phyloP scores from a whole-genome alignment of 1,140 invertebrate species.

The Bombus picipes region DNA sequence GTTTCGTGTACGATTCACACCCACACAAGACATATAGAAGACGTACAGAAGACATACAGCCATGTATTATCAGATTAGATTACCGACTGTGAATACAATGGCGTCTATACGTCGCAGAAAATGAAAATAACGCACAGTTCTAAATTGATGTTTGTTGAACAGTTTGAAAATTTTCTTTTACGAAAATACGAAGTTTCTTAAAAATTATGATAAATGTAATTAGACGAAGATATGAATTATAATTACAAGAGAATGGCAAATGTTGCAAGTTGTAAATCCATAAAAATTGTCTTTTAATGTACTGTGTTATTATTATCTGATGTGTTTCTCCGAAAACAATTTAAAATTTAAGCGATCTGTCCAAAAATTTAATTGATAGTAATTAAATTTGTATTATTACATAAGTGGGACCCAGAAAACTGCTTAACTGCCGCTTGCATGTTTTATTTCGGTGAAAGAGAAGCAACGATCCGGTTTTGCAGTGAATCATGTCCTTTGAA shows the following conservation, averaged over 20 bases:
- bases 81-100: constrained; percentile 69
- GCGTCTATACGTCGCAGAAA: constrained; percentile 67
- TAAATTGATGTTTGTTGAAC: constrained; percentile 8
- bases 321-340: no score
- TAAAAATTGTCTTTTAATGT: neutral
- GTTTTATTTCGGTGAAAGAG: neutral
- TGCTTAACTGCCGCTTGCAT: neutral
- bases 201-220: neutral
- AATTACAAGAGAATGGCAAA: neutral
- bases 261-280: neutral
- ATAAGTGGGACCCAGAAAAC: no score
- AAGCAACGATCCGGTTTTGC: no score
- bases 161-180: neutral
- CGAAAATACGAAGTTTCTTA: neutral
- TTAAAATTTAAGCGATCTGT: no score
- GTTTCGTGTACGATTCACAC: constrained; percentile 19
- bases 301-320: no score
- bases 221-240: no score
- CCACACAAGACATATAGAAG: constrained; percentile 1
- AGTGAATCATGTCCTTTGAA: constrained; percentile 28
- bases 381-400: no score
- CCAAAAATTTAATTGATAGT: no score
- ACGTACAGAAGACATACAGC: neutral
- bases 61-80: constrained; percentile 77
- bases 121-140: constrained; percentile 45